phyloP scores from a whole-genome alignment of 1,140 invertebrate species.

The Copidosoma floridanum region DNA sequence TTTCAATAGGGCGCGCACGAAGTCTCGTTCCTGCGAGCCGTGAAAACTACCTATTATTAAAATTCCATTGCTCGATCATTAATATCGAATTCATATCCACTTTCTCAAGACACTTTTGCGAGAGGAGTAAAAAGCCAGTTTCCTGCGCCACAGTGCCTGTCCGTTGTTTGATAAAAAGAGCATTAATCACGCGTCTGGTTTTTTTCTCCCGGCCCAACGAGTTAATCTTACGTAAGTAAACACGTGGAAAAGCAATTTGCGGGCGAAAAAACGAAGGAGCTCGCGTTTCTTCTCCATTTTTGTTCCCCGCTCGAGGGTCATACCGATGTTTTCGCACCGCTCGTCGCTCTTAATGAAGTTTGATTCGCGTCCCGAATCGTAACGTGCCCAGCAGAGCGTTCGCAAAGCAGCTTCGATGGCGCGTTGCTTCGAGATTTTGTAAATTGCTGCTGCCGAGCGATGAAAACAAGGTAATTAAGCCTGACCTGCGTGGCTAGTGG shows the following conservation, averaged over 20 bases:
- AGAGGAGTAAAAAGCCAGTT: not conserved
- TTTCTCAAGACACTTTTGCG: not conserved
- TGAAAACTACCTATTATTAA: conserved; percentile 4
- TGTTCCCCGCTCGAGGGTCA: too few species aligned
- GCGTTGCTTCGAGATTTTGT: too few species aligned
- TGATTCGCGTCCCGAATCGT: too few species aligned
- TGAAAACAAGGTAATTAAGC: too few species aligned
- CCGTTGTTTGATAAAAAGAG: not conserved
- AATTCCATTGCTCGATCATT: not conserved
- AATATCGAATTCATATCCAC: not conserved
- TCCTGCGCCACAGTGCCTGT: too few species aligned
- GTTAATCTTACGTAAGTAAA: conserved; percentile 11
- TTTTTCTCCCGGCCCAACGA: not conserved
- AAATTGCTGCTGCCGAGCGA: too few species aligned
- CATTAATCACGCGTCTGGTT: not conserved
- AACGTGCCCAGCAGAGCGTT: too few species aligned
- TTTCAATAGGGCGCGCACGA: too few species aligned
- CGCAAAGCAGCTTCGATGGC: too few species aligned
- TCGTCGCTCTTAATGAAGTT: conserved; percentile 3
- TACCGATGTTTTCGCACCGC: conserved; percentile 4
- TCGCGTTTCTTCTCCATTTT: too few species aligned
- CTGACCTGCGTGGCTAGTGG: too few species aligned
- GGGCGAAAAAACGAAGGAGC: not conserved
- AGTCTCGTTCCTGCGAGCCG: not conserved
- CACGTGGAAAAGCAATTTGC: not conserved